These are phyloP conservation scores for Ivindomyrus marchei DNA, from an alignment of 2,113 vertebrate species.

Conservation along the genomic window DNA sequence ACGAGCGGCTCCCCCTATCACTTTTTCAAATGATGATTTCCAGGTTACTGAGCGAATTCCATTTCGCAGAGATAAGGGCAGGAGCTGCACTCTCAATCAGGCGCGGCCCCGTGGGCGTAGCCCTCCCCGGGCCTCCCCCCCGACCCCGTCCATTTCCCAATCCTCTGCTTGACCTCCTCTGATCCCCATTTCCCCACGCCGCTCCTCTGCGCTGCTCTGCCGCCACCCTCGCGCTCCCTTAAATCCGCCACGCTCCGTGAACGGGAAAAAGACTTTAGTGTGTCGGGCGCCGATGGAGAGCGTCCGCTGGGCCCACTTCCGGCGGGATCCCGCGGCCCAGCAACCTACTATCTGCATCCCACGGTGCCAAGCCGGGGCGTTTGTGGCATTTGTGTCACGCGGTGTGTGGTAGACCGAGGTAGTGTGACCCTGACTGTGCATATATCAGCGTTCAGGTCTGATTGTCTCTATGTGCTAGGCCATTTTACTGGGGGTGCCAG, in stretches of 20 bases:
- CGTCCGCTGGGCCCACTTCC: not conserved
- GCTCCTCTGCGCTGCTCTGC: not conserved
- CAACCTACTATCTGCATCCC: not conserved
- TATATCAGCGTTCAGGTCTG: not conserved
- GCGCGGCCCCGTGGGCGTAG: not conserved
- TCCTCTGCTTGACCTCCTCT: constrained; percentile 42
- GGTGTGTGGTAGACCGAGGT: not conserved
- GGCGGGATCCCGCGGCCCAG: not conserved
- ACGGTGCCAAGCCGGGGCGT: not conserved
- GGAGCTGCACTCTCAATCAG: constrained; percentile 26
- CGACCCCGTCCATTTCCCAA: constrained; percentile 27
- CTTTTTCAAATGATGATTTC: constrained; percentile 31
- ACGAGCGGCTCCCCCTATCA: constrained; percentile 20
- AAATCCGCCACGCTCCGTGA: constrained; percentile 28
- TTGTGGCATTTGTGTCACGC: not conserved
- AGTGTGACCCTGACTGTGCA: not conserved
- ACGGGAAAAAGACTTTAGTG: constrained; percentile 34
- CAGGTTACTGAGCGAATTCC: constrained; percentile 34
- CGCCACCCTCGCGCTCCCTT: constrained; percentile 13
- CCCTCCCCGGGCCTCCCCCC: not conserved
- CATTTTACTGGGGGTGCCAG: not conserved
- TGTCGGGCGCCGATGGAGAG: constrained; percentile 12
- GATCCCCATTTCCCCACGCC: constrained; percentile 30
- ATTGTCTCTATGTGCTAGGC: not conserved
- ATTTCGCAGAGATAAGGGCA: constrained; percentile 29